Evolutionary conservation across 2,797 vertebrate species (phyloP).

Genomic region (Anguilla pacifica): DNA sequence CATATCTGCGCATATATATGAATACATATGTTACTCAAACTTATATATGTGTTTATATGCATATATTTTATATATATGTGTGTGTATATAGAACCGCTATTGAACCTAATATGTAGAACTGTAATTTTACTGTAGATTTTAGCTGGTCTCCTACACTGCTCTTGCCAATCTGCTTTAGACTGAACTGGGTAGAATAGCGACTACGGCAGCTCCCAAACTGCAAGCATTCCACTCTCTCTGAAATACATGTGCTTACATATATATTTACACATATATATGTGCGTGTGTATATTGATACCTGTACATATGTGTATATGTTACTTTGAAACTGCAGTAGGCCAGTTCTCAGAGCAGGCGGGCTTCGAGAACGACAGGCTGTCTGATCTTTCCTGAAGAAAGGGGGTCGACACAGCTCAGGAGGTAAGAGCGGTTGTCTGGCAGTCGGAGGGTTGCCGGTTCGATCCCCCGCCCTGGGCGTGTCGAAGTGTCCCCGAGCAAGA

Average conservation of each 20-base stretch:
- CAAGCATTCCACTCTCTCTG: constrained; percentile 87
- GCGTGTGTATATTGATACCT: constrained; percentile 65
- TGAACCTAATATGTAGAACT: constrained; percentile 83
- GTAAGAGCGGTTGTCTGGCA: too few relatives aligned
- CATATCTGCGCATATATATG: constrained; percentile 88
- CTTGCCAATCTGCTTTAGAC: constrained; percentile 76
- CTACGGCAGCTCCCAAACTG: constrained; percentile 87
- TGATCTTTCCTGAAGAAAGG: constrained; percentile 52
- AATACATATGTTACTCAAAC: constrained; percentile 66
- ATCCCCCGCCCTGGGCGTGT: too few relatives aligned
- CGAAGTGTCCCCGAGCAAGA: too few relatives aligned
- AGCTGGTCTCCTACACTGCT: constrained; percentile 91
- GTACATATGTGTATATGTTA: constrained; percentile 47
- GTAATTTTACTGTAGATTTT: constrained; percentile 97
- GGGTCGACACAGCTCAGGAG: too few relatives aligned
- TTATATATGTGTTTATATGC: constrained; percentile 83
- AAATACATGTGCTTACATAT: constrained; percentile 61
- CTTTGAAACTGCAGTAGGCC: constrained; percentile 74
- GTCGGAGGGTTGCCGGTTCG: too few relatives aligned
- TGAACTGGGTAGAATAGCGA: constrained; percentile 74
- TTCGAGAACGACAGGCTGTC: constrained; percentile 55
- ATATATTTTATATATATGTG: constrained; percentile 82
- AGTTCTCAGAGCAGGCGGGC: constrained; percentile 72
- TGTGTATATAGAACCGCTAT: constrained; percentile 79
- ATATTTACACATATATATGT: constrained; percentile 68